These are phyloP conservation scores for Diaprepes abbreviatus DNA, from an alignment of 2,888 invertebrate species.

Conservation along the genomic window DNA sequence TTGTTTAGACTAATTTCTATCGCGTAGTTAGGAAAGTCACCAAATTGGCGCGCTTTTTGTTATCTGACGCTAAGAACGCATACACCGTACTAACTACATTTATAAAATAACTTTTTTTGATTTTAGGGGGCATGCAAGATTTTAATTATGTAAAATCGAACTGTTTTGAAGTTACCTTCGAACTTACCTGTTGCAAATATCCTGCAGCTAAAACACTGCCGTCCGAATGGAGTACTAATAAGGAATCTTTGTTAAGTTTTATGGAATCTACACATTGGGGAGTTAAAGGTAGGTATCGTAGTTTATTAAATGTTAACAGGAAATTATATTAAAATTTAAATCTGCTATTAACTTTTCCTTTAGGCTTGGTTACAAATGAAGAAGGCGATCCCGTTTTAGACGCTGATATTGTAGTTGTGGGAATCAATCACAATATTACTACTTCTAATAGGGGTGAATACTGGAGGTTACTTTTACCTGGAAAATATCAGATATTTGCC, in stretches of 20 bases:
- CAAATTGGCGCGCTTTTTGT: too few species aligned
- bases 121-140: slow-evolving; percentile 95
- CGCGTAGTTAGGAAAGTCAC: too few species aligned
- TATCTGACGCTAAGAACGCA: too few species aligned
- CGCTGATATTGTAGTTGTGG: slow-evolving; percentile 82
- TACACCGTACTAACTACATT: too few species aligned
- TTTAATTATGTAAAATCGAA: slow-evolving; percentile 97
- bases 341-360: too few species aligned
- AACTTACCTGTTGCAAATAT: slow-evolving; percentile 96
- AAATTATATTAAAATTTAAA: too few species aligned
- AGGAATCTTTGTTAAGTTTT: slow-evolving; percentile 85
- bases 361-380: slow-evolving; percentile 76
- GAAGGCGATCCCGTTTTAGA: slow-evolving; percentile 75
- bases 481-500: slow-evolving; percentile 83
- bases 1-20: too few species aligned
- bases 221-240: slow-evolving; percentile 88
- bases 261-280: slow-evolving; percentile 87
- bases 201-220: slow-evolving; percentile 81
- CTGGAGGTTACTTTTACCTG: slow-evolving; percentile 94
- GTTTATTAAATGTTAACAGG: too few species aligned
- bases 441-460: slow-evolving; percentile 89
- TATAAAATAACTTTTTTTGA: too few species aligned
- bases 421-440: slow-evolving; percentile 84
- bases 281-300: slow-evolving; percentile 71
- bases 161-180: slow-evolving; percentile 97